Conservation (phyloP, 2,797 vertebrate species). For the Anabacerthia variegaticeps region DNA sequence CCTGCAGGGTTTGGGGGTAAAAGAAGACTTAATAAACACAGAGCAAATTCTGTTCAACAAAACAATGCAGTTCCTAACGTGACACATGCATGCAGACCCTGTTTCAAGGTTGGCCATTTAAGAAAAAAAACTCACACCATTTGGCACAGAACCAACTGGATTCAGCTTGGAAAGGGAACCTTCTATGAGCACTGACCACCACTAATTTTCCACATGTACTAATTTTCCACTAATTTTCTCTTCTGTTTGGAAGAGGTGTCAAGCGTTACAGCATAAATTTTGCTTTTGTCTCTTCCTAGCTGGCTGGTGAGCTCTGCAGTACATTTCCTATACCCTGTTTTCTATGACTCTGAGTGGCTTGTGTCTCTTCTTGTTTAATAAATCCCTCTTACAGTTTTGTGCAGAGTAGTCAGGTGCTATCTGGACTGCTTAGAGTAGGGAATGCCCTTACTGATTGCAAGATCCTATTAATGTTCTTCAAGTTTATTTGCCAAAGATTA, state of each 20-base stretch:
- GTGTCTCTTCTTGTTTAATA: background rate
- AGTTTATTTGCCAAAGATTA: background rate
- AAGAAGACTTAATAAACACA: background rate
- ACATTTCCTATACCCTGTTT: background rate
- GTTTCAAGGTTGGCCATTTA: background rate
- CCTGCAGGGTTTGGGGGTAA: background rate
- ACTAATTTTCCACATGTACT: background rate
- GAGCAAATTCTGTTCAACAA: background rate
- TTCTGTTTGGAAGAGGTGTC: background rate
- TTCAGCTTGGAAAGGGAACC: background rate
- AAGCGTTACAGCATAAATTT: background rate
- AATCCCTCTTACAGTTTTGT: background rate
- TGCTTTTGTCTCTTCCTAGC: background rate
- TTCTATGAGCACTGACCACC: background rate
- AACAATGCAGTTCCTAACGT: background rate
- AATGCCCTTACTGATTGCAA: background rate
- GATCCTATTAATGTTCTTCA: background rate
- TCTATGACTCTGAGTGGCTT: background rate
- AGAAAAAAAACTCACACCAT: background rate
- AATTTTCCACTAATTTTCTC: too few relatives aligned
- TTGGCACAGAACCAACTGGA: background rate
- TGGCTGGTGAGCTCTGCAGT: background rate
- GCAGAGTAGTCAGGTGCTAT: background rate
- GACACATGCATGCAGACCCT: background rate
- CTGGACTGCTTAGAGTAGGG: background rate